Evolutionary conservation across 2,113 vertebrate genomes (phyloP).

Genomic region (Pedetes capensis): DNA sequence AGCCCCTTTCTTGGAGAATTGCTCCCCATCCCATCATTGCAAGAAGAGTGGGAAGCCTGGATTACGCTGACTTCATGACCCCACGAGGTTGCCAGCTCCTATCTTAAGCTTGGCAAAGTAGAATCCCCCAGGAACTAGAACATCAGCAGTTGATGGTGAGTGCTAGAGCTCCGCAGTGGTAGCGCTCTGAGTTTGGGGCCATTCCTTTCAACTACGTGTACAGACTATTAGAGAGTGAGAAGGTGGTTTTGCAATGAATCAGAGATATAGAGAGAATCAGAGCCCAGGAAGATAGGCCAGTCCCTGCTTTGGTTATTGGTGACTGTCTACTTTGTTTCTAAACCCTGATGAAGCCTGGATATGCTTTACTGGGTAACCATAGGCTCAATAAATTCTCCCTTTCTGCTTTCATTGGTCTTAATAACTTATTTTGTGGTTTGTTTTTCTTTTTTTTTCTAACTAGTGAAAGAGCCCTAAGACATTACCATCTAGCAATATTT

Average conservation of each 20-base stretch:
- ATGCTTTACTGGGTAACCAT: neutral
- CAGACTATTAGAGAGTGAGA: neutral
- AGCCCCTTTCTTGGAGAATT: neutral
- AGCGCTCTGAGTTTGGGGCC: neutral
- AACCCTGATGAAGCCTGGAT: neutral
- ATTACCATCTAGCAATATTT: neutral
- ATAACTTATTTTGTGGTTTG: neutral
- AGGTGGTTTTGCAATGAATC: neutral
- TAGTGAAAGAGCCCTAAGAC: neutral
- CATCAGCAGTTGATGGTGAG: neutral
- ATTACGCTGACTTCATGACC: neutral
- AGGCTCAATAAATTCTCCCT: neutral
- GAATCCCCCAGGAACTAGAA: neutral
- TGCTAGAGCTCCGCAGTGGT: neutral
- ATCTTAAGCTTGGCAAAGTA: neutral
- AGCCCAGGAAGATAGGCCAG: neutral
- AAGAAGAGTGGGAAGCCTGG: neutral
- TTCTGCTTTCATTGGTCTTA: neutral
- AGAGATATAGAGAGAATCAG: neutral
- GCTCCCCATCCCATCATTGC: too few relatives aligned
- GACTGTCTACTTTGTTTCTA: neutral
- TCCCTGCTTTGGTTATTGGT: neutral
- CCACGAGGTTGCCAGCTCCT: neutral
- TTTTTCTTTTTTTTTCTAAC: neutral
- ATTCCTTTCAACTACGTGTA: neutral